Evolutionary conservation across 2,797 vertebrate genomes (phyloP).

Genomic region (Chelmon rostratus): DNA sequence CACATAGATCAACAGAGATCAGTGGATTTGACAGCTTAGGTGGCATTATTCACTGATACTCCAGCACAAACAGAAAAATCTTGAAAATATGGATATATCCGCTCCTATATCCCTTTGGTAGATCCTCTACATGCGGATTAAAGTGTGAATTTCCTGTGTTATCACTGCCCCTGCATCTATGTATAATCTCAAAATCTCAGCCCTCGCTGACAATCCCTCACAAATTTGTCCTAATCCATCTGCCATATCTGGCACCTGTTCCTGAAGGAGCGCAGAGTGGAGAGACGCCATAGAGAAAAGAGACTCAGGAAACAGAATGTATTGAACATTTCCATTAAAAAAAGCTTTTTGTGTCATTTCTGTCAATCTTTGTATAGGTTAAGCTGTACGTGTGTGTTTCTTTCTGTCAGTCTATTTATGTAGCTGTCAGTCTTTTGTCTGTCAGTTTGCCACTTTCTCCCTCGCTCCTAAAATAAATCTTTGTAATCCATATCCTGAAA

Average conservation of each 20-base stretch:
- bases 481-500: conserved; percentile 47
- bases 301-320: conserved; percentile 15
- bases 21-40: conserved; percentile 68
- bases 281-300: conserved; percentile 10
- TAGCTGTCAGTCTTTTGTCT: conserved; percentile 43
- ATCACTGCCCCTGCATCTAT: conserved; percentile 58
- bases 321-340: conserved; percentile 13
- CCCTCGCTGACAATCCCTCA: conserved; percentile 67
- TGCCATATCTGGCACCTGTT: conserved; percentile 75
- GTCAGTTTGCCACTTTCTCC: conserved; percentile 37
- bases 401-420: conserved; percentile 51
- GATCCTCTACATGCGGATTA: conserved; percentile 75
- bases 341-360: conserved; percentile 14
- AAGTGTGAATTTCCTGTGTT: conserved; percentile 72
- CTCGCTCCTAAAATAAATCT: conserved; percentile 52
- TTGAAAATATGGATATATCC: conserved; percentile 56
- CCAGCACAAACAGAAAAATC: conserved; percentile 39
- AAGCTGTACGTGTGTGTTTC: conserved; percentile 36
- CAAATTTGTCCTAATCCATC: conserved; percentile 77
- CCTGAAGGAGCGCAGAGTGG: conserved; percentile 33
- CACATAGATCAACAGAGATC: conserved; percentile 45
- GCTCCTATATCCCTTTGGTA: conserved; percentile 26
- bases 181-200: conserved; percentile 78
- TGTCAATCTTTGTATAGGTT: conserved; percentile 6
- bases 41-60: conserved; percentile 58